A percentile compares a stretch with the other conserved stretches of the same genome.
phyloP scores from a whole-genome alignment of 2,888 invertebrate species.

The Cephus runcator region DNA sequence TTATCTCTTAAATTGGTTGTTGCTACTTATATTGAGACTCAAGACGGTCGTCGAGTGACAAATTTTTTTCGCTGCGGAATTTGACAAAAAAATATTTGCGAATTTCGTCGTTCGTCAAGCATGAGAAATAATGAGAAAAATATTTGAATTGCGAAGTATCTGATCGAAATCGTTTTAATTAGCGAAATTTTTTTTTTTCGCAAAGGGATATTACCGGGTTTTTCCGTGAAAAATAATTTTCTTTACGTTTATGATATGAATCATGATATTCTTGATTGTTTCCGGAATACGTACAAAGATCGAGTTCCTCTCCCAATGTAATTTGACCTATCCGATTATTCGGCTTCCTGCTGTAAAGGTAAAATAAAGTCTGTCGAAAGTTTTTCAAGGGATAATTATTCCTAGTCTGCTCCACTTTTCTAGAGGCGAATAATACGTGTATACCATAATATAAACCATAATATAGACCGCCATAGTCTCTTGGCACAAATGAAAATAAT shows the following conservation, averaged over 20 bases:
- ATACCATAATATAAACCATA: conserved; percentile 17
- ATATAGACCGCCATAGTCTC: conserved; percentile 25
- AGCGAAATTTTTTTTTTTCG: background rate
- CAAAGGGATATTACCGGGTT: too few species aligned
- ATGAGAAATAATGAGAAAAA: too few species aligned
- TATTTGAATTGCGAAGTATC: background rate
- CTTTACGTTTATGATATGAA: too few species aligned
- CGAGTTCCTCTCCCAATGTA: background rate
- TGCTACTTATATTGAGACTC: background rate
- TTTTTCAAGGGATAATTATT: conserved; percentile 37
- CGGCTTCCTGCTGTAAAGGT: background rate
- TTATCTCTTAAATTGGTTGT: conserved; percentile 31
- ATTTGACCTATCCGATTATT: background rate
- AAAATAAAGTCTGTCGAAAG: background rate
- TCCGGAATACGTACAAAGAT: background rate
- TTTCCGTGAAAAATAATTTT: too few species aligned
- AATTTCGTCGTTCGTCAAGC: too few species aligned
- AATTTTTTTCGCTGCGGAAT: background rate
- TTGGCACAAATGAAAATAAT: conserved; percentile 40
- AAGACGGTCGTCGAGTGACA: background rate
- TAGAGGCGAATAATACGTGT: conserved; percentile 42
- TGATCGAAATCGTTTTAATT: too few species aligned
- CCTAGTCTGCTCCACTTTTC: conserved; percentile 37
- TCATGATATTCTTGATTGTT: background rate
- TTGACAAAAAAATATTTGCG: background rate